A percentile compares a stretch with the other conserved stretches of the same genome.
These are phyloP conservation scores for Epinephelus awoara DNA, from an alignment of 2,797 vertebrate species.

Conservation along the genomic window DNA sequence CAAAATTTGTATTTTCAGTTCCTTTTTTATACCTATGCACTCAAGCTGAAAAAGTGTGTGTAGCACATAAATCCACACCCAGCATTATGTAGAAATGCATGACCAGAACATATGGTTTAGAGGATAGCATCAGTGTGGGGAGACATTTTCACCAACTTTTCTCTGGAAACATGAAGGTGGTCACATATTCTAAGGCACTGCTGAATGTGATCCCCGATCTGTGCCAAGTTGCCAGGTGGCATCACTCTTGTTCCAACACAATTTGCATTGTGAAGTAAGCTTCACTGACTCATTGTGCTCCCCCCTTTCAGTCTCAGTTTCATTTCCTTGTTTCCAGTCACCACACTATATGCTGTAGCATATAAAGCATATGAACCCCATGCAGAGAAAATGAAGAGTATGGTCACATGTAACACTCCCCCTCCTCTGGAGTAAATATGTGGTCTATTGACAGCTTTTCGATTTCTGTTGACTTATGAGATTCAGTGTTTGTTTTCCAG, in stretches of 20 bases:
- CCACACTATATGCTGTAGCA: neutral
- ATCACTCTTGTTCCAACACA: neutral
- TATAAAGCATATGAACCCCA: neutral
- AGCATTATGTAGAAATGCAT: neutral
- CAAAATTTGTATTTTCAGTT: constrained; percentile 13
- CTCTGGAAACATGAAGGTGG: neutral
- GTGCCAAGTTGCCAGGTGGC: neutral
- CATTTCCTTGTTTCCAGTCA: constrained; percentile 8
- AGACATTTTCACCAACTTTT: neutral
- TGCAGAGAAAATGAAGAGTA: neutral
- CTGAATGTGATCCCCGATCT: neutral
- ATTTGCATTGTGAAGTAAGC: neutral
- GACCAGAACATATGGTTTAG: neutral
- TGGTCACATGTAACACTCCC: neutral
- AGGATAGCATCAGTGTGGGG: neutral
- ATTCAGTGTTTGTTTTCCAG: constrained; percentile 3
- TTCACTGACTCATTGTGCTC: constrained; percentile 13
- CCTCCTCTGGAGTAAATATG: neutral
- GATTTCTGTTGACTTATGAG: constrained; percentile 9
- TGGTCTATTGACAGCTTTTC: constrained; percentile 1
- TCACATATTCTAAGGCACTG: neutral
- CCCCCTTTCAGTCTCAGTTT: constrained; percentile 4
- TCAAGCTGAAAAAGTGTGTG: neutral
- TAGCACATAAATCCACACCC: neutral
- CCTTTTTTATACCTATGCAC: neutral